Conservation (phyloP, 2,113 vertebrate genomes). For the Pipa parva region DNA sequence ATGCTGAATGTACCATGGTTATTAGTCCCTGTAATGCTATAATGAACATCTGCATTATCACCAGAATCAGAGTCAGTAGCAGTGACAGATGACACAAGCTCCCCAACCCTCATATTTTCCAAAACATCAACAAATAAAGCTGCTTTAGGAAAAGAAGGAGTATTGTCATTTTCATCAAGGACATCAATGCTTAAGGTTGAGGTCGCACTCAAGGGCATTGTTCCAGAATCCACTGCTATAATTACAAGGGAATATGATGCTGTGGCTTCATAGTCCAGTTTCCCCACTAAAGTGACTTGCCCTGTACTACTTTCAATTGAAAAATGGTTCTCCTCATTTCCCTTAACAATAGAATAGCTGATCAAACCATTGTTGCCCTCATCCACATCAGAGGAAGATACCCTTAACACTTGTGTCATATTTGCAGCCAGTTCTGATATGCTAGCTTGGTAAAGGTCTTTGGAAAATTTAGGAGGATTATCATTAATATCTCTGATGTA, state of each 20-base stretch:
- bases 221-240: conserved; percentile 81
- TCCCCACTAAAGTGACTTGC: conserved; percentile 87
- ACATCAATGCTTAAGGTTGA: conserved; percentile 84
- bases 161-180: conserved; percentile 94
- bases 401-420: conserved; percentile 84
- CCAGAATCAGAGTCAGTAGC: conserved; percentile 88
- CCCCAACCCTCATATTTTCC: conserved; percentile 94
- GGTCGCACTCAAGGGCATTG: conserved; percentile 71
- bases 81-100: conserved; percentile 88
- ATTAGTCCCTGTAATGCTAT: conserved; percentile 85
- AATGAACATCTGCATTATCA: conserved; percentile 88
- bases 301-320: conserved; percentile 77
- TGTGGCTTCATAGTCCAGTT: conserved; percentile 86
- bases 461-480: conserved; percentile 89
- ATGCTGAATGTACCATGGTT: conserved; percentile 94
- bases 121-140: conserved; percentile 82
- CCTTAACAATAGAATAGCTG: conserved; percentile 76
- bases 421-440: conserved; percentile 86
- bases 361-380: conserved; percentile 87
- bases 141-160: conserved; percentile 84
- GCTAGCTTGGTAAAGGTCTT: conserved; percentile 92
- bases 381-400: conserved; percentile 92
- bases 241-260: conserved; percentile 83
- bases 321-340: conserved; percentile 89
- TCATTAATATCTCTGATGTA: conserved; percentile 94